phyloP scores from a whole-genome alignment of 2,113 vertebrate genomes.

The Bambusicola thoracicus region DNA sequence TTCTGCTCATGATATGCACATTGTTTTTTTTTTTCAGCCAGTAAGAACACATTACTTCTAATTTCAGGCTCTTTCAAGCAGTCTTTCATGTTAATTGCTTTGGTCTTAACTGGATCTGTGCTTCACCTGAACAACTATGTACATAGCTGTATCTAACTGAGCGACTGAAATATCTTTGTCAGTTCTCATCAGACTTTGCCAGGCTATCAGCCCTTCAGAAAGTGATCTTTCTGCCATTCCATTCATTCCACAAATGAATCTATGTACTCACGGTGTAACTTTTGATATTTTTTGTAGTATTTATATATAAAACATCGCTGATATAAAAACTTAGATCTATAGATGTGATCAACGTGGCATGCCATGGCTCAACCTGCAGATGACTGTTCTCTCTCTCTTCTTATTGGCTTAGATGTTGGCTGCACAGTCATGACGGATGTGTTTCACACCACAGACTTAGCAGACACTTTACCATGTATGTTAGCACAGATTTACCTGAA shows the following conservation, averaged over 20 bases:
- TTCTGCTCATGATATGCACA: background rate
- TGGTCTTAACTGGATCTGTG: background rate
- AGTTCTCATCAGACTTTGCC: background rate
- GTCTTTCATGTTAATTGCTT: background rate
- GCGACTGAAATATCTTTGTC: background rate
- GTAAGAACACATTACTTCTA: background rate
- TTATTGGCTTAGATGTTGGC: background rate
- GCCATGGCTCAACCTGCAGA: background rate
- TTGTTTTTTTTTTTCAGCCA: background rate
- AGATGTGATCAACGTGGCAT: background rate
- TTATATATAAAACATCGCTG: background rate
- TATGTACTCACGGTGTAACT: fast-evolving
- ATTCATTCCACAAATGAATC: background rate
- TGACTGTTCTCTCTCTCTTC: background rate
- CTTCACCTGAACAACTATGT: background rate
- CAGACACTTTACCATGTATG: background rate
- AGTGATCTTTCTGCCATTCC: background rate
- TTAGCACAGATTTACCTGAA: background rate
- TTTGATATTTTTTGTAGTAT: background rate
- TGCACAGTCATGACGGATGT: background rate
- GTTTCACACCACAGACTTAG: background rate
- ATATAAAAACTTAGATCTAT: background rate
- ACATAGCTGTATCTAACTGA: background rate
- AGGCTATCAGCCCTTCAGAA: background rate
- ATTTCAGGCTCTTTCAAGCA: background rate